Conservation (phyloP, 2,113 vertebrate genomes). For the Rhodinocichla rosea region DNA sequence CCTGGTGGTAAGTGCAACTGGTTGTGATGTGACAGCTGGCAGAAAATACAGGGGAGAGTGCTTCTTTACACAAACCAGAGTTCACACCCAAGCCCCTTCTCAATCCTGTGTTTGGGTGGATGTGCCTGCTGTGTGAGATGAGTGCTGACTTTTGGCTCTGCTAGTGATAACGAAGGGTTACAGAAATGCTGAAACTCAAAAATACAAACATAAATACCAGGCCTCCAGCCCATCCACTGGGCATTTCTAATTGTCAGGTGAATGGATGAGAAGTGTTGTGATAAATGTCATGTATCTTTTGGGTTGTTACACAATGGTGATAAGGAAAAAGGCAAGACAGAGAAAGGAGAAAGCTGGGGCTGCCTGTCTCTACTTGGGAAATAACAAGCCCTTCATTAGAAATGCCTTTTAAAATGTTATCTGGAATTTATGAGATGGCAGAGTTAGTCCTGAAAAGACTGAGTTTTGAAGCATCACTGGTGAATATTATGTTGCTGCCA, state of each 20-base stretch:
- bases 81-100: neutral
- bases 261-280: constrained; percentile 66
- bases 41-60: neutral
- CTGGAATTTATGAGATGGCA: neutral
- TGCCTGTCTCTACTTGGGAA: neutral
- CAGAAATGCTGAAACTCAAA: constrained; percentile 43
- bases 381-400: neutral
- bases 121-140: neutral
- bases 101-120: neutral
- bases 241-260: constrained; percentile 72
- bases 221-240: constrained; percentile 35
- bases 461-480: neutral
- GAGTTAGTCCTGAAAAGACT: neutral
- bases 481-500: neutral
- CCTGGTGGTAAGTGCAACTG: neutral
- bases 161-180: constrained; percentile 63
- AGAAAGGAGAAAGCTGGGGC: neutral
- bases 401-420: neutral
- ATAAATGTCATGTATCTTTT: constrained; percentile 75
- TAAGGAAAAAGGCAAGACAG: neutral
- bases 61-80: neutral
- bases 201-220: constrained; percentile 58
- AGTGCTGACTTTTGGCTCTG: neutral
- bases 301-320: neutral
- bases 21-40: neutral